Evolutionary conservation across 2,797 vertebrate species (phyloP).

Genomic region (Cetoscarus ocellatus): DNA sequence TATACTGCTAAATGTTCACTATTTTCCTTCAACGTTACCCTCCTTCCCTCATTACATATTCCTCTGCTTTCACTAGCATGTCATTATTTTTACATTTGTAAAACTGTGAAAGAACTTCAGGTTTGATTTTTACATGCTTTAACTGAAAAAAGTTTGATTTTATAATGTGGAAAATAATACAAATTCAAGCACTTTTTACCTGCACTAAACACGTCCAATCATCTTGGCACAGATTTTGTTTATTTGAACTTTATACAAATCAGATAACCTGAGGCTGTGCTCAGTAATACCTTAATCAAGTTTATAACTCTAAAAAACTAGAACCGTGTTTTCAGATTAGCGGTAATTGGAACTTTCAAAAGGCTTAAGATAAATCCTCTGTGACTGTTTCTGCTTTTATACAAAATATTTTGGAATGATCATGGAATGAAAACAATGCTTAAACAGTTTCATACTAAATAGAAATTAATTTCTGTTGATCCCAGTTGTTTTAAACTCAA

Average conservation of each 20-base stretch:
- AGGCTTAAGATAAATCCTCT: background rate
- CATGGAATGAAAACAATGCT: background rate
- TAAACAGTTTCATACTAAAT: background rate
- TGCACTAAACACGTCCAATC: background rate
- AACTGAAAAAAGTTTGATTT: too few relatives aligned
- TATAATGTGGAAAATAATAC: too few relatives aligned
- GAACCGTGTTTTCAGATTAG: background rate
- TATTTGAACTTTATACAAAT: background rate
- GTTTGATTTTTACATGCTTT: too few relatives aligned
- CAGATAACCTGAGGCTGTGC: background rate
- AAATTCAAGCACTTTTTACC: too few relatives aligned
- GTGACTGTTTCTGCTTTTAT: background rate
- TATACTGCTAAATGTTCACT: too few relatives aligned
- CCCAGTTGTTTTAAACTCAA: background rate
- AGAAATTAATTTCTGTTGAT: too few relatives aligned
- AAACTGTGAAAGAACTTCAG: too few relatives aligned
- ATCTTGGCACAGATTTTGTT: background rate
- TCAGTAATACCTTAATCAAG: background rate
- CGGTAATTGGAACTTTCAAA: too few relatives aligned
- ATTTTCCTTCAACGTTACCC: too few relatives aligned
- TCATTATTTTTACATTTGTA: too few relatives aligned
- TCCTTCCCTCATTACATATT: too few relatives aligned
- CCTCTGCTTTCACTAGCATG: too few relatives aligned
- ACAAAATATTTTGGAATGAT: background rate
- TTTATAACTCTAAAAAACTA: background rate